Evolutionary conservation across 2,888 invertebrate species (phyloP).

Genomic region (Lamellibrachia satsuma): DNA sequence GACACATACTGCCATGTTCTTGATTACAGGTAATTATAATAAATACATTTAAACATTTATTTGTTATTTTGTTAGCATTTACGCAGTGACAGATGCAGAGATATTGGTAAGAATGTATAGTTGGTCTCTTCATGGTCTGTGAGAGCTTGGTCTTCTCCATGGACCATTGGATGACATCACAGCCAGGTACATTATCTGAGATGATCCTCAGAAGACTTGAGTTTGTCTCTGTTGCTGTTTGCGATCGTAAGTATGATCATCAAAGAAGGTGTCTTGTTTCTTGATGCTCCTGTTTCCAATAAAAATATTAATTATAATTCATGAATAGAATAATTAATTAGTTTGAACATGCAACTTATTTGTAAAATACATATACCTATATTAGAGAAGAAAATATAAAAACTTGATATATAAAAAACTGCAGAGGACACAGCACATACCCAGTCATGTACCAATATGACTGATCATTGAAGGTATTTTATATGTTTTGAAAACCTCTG

Average conservation of each 20-base stretch:
- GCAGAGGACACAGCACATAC: no score
- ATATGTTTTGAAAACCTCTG: no score
- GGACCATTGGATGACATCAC: background rate
- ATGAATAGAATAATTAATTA: background rate
- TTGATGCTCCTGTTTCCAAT: constrained; percentile 55
- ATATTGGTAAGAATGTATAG: constrained; percentile 3
- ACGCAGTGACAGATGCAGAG: background rate
- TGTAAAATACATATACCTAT: background rate
- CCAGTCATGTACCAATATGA: no score
- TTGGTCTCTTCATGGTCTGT: background rate
- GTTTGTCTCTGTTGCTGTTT: constrained; percentile 44
- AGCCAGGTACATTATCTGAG: background rate
- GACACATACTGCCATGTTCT: background rate
- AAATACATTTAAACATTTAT: background rate
- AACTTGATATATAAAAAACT: no score
- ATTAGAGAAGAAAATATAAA: no score
- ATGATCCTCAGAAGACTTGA: background rate
- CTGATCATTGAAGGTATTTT: no score
- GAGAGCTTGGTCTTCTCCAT: background rate
- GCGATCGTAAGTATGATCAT: constrained; percentile 61
- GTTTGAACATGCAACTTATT: background rate
- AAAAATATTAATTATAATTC: constrained; percentile 31
- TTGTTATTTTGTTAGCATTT: background rate
- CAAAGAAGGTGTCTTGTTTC: constrained; percentile 59
- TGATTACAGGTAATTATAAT: background rate